Evolutionary conservation across 2,797 vertebrate genomes (phyloP).

Genomic region (Xyrichtys novacula): DNA sequence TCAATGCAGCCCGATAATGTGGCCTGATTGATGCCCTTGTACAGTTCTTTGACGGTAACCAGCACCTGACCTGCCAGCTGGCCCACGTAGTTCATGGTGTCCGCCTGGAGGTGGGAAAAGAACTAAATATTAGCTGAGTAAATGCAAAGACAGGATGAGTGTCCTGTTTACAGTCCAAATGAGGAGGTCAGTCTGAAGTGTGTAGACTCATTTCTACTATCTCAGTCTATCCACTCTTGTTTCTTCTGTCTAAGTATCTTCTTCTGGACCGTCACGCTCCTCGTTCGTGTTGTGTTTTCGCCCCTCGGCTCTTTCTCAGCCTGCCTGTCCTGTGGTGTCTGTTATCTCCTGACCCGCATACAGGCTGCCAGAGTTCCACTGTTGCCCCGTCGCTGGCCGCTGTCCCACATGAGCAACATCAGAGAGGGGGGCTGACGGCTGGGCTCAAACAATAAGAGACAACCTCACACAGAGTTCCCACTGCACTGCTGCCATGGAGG

Average conservation of each 20-base stretch:
- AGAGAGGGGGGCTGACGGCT: slow-evolving; percentile 25
- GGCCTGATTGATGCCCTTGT: slow-evolving; percentile 98
- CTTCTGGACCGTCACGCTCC: background rate
- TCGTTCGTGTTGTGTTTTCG: slow-evolving; percentile 26
- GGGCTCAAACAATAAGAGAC: slow-evolving; percentile 49
- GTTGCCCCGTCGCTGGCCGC: slow-evolving; percentile 45
- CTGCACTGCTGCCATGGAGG: slow-evolving; percentile 32
- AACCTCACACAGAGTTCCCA: slow-evolving; percentile 46
- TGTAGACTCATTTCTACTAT: slow-evolving; percentile 4
- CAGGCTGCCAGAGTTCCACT: slow-evolving; percentile 44
- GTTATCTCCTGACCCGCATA: slow-evolving; percentile 63
- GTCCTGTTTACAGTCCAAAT: slow-evolving; percentile 6
- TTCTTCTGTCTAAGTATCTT: slow-evolving; percentile 20
- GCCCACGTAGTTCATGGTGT: slow-evolving; percentile 99
- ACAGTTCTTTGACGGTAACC: slow-evolving; percentile 97
- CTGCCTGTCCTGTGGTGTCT: slow-evolving; percentile 31
- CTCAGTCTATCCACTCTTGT: slow-evolving; percentile 7
- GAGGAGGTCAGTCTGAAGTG: background rate
- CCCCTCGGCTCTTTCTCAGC: slow-evolving; percentile 25
- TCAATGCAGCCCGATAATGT: slow-evolving; percentile 98
- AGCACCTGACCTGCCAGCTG: slow-evolving; percentile 97
- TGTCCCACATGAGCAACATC: slow-evolving; percentile 49
- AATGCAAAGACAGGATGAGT: background rate
- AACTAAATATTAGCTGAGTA: slow-evolving; percentile 21
- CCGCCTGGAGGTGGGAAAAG: slow-evolving; percentile 78